Evolutionary conservation across 2,113 vertebrate species (phyloP).

Genomic region (Eretmochelys imbricata): DNA sequence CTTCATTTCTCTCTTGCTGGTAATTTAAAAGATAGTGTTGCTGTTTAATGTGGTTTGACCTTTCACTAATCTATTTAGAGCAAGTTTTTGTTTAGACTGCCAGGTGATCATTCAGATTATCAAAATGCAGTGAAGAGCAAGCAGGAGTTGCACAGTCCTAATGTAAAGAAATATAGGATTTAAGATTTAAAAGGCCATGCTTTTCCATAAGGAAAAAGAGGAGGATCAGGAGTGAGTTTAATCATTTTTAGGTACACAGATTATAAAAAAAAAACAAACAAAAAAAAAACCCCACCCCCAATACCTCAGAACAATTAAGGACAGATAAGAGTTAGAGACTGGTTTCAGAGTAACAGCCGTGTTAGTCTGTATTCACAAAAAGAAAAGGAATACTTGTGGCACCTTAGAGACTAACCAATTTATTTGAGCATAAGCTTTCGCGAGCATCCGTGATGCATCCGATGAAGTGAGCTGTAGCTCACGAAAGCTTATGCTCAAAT

Average conservation of each 20-base stretch:
- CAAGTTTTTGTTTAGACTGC: not conserved
- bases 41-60: not conserved
- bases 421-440: no score
- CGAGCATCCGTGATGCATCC: no score
- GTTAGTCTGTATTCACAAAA: no score
- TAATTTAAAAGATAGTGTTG: not conserved
- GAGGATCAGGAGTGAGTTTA: not conserved
- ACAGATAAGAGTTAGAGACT: not conserved
- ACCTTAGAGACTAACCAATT: no score
- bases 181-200: not conserved
- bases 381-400: no score
- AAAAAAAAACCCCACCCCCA: not conserved
- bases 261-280: no score
- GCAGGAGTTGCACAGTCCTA: not conserved
- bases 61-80: slow-evolving; percentile 12
- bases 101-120: not conserved
- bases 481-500: no score
- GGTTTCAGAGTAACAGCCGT: no score
- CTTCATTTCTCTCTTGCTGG: not conserved
- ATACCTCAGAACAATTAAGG: not conserved
- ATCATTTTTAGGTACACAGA: not conserved
- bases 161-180: not conserved
- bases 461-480: no score
- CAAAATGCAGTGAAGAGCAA: not conserved
- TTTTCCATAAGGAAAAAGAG: not conserved